Conservation (phyloP, 2,113 vertebrate genomes). For the Silurus glanis region DNA sequence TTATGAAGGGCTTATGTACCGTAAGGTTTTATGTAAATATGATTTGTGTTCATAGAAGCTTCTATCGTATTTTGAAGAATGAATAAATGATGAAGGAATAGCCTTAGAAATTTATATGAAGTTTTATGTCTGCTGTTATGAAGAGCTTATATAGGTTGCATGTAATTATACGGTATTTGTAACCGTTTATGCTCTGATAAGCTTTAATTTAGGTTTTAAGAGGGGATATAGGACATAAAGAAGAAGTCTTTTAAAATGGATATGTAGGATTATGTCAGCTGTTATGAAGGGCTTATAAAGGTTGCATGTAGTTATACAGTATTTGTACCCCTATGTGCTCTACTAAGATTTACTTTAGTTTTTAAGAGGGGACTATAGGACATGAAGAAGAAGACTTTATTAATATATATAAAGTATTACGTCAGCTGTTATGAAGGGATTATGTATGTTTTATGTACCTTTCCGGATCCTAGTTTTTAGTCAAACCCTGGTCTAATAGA, state of each 20-base stretch:
- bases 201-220: not conserved
- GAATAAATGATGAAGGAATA: too few species aligned
- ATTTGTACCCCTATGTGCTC: not conserved
- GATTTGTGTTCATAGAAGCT: too few species aligned
- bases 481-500: not conserved
- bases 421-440: not conserved
- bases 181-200: not conserved
- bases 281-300: not conserved
- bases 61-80: too few species aligned
- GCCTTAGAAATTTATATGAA: too few species aligned
- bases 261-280: not conserved
- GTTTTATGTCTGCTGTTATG: too few species aligned
- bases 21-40: too few species aligned
- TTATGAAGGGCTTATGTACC: too few species aligned
- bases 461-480: too few species aligned
- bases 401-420: not conserved
- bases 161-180: not conserved
- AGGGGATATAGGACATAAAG: too few species aligned
- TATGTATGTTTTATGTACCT: not conserved
- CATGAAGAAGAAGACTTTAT: too few species aligned
- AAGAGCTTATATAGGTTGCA: not conserved
- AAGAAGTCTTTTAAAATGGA: too few species aligned
- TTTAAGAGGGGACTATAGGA: too few species aligned
- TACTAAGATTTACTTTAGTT: not conserved
- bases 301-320: not conserved